These are phyloP conservation scores for Notospermus geniculatus DNA, from an alignment of 1,140 invertebrate species.

Conservation along the genomic window DNA sequence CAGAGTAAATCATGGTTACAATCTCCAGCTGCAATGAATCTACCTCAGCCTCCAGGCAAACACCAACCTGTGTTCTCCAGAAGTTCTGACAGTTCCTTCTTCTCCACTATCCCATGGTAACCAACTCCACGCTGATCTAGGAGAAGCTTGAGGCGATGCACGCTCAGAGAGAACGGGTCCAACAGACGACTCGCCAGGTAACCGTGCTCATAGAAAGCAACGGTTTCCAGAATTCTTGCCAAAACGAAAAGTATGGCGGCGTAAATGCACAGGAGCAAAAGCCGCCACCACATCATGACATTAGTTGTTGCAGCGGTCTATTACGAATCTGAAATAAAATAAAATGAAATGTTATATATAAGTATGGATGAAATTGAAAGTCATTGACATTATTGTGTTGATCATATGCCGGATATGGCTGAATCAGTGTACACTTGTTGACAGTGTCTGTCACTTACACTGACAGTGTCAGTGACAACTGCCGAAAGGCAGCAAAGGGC, in stretches of 20 bases:
- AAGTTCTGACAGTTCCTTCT: conserved; percentile 57
- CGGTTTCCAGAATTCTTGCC: conserved; percentile 52
- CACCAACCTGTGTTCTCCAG: conserved; percentile 57
- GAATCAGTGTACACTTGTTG: no score
- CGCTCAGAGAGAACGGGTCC: conserved; percentile 59
- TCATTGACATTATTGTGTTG: no score
- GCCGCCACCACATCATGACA: conserved; percentile 55
- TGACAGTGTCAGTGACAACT: no score
- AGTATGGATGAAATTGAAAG: no score
- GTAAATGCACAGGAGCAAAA: conserved; percentile 52
- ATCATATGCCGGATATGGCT: no score
- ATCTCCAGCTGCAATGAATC: neutral
- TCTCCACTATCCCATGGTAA: conserved; percentile 59
- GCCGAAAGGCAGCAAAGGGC: no score
- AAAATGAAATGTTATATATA: no score
- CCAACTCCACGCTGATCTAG: conserved; percentile 59
- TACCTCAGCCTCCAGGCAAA: neutral
- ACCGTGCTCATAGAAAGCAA: conserved; percentile 52
- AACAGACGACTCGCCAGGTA: conserved; percentile 46
- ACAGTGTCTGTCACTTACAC: no score
- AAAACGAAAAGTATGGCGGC: conserved; percentile 51
- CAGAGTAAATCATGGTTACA: neutral
- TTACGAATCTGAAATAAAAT: no score
- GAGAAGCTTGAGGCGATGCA: conserved; percentile 58
- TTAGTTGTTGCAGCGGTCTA: neutral